These are phyloP conservation scores for Gymnopithys bicolor DNA, from an alignment of 2,797 vertebrate genomes.

Conservation along the genomic window DNA sequence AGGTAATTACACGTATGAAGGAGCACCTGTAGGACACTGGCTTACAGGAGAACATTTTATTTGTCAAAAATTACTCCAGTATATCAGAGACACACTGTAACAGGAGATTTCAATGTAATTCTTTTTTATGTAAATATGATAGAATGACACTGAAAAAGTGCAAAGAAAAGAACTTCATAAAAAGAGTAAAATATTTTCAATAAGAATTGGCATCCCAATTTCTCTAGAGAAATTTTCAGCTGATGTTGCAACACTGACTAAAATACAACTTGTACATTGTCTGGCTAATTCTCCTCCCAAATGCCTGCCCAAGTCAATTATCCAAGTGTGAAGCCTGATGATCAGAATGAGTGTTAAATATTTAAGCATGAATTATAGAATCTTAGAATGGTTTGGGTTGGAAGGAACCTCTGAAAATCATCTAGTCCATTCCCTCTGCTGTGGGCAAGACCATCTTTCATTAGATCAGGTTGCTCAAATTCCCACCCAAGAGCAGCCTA, in stretches of 20 bases:
- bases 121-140: not conserved
- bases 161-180: not conserved
- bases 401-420: not conserved
- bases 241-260: not conserved
- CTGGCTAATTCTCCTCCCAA: not conserved
- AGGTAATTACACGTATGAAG: not conserved
- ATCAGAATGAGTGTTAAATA: not conserved
- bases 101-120: not conserved
- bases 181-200: not conserved
- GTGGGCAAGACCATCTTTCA: not conserved
- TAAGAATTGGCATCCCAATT: not conserved
- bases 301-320: not conserved
- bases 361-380: not conserved
- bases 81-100: not conserved
- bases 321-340: not conserved
- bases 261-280: not conserved
- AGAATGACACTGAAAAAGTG: not conserved
- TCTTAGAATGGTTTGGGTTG: not conserved
- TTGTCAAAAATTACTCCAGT: not conserved
- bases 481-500: not conserved
- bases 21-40: not conserved
- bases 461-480: not conserved
- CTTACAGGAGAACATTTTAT: not conserved
- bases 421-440: not conserved
- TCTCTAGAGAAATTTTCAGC: not conserved